Base-by-base conservation (phyloP, 2,888 invertebrate species). In the Zaprionus bogoriensis region DNA sequence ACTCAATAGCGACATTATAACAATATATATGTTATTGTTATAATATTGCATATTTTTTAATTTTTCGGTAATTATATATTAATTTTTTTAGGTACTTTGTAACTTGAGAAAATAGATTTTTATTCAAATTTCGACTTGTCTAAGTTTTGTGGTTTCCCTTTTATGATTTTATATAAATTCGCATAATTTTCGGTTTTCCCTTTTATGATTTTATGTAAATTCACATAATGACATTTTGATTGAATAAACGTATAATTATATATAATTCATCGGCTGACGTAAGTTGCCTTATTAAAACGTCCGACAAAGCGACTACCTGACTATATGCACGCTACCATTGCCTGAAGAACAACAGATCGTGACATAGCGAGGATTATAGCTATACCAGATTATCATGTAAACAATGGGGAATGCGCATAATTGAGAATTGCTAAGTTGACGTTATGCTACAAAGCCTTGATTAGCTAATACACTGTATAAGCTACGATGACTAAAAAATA, bases 361-460 rank as follows among this genome's bases (percentile, higher is more conserved):
- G 87, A 73, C 67, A 64, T 30, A 25, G 45, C 52, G 57, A 47
- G 58, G 47, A 57, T 52, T 53, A 30, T 47, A n/a, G n/a, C n/a
- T n/a, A n/a, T n/a, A 14, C 6, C n/a, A 14, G 14, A 36, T 41
- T 30, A 38, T 25, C 42, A 42, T 39, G 30, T 39, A 36, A 19
- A 38, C 42, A 10, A 41, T 32, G 14, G n/a, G 0, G 10, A 39
- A 22, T 44, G 27, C 7, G 20, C 27, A 17, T 10, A 32, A 22
- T 52, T 23, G 5, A n/a, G 39, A 39, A 38, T 25, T 20, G 22
- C 32, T 27, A 51, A 19, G 30, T 36, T 52, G 17, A 41, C 12
- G 27, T 27, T 19, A 19, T 12, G n/a, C 9, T 32, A n/a, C n/a
- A 1, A 32, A 3, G 6, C 14, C 9, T 14, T 14, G 32, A 36